phyloP scores from a whole-genome alignment of 2,113 vertebrate genomes.

The Phrynosoma platyrhinos region DNA sequence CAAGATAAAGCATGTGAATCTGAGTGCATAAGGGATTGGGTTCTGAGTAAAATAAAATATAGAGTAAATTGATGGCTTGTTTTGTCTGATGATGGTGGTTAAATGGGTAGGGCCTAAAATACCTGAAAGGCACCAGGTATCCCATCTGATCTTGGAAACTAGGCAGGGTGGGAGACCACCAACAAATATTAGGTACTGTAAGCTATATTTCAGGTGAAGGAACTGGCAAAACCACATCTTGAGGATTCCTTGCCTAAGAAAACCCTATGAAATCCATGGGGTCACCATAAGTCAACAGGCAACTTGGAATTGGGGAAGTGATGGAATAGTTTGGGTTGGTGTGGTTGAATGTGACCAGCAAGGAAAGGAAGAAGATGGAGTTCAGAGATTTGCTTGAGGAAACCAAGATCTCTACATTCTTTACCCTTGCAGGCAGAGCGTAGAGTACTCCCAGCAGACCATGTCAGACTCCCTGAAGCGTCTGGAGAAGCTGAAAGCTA shows the following conservation, averaged over 20 bases:
- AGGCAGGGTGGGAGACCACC: too few relatives aligned
- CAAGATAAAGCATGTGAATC: background rate
- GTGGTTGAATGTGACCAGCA: background rate
- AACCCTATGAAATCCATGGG: too few relatives aligned
- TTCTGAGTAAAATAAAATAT: too few relatives aligned
- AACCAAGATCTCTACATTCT: background rate
- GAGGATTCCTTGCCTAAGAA: too few relatives aligned
- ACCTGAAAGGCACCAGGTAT: too few relatives aligned
- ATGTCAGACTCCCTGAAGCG: slow-evolving; percentile 78
- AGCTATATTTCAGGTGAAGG: too few relatives aligned
- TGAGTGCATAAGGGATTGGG: background rate
- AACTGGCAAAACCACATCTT: too few relatives aligned
- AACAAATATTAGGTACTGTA: too few relatives aligned
- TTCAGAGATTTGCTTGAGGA: background rate
- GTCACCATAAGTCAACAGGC: too few relatives aligned
- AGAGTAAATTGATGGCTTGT: background rate
- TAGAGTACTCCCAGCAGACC: slow-evolving; percentile 81
- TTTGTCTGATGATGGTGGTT: background rate
- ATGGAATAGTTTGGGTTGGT: background rate
- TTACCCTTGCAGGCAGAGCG: slow-evolving; percentile 76
- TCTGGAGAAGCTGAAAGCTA: slow-evolving; percentile 69
- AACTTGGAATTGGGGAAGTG: too few relatives aligned
- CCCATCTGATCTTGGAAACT: too few relatives aligned
- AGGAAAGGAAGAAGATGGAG: background rate
- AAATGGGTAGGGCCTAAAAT: background rate